Conservation (phyloP, 2,888 invertebrate species). For the Brachypterus glaber region DNA sequence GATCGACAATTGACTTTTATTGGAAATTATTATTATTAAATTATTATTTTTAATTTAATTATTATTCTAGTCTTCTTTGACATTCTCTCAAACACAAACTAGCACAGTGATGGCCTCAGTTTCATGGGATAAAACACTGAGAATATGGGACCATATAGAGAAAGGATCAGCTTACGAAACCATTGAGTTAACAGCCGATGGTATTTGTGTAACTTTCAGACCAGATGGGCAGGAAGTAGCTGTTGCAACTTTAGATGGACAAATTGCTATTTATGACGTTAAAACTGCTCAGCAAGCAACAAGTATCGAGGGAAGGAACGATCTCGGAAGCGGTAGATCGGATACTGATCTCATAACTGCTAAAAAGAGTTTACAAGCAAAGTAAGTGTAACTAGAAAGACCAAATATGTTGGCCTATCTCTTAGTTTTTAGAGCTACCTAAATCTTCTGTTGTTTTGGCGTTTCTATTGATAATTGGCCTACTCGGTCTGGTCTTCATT, state of each 20-base stretch:
- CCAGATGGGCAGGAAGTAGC: constrained; percentile 91
- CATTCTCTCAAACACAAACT: constrained; percentile 64
- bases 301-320: constrained; percentile 80
- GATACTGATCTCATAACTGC: constrained; percentile 82
- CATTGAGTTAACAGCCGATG: constrained; percentile 68
- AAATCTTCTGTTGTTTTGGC: too few species aligned
- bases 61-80: constrained; percentile 45
- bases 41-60: neutral
- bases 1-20: too few species aligned
- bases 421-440: too few species aligned
- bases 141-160: constrained; percentile 87
- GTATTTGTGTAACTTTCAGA: constrained; percentile 72
- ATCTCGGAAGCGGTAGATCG: constrained; percentile 76
- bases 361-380: constrained; percentile 71
- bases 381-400: constrained; percentile 61
- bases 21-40: too few species aligned
- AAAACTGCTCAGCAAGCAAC: constrained; percentile 61
- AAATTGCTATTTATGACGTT: constrained; percentile 70
- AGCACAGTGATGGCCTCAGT: constrained; percentile 74
- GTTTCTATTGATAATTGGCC: too few species aligned
- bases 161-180: constrained; percentile 72
- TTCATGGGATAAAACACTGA: constrained; percentile 91
- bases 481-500: constrained; percentile 5
- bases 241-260: constrained; percentile 82
- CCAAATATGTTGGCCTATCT: too few species aligned